Evolutionary conservation across 2,797 vertebrate genomes (phyloP).

Genomic region (Sus cebifrons): DNA sequence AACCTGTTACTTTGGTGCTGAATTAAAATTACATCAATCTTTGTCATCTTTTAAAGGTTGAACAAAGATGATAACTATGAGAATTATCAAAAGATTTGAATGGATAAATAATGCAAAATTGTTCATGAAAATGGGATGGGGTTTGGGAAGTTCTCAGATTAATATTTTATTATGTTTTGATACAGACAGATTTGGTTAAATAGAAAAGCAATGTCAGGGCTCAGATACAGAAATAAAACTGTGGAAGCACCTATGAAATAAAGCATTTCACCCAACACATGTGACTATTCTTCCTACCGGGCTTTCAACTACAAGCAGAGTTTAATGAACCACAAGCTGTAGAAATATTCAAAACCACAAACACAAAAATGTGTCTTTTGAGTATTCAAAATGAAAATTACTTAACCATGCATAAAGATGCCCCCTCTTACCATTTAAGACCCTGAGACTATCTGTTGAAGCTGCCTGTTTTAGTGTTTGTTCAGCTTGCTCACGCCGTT

Average conservation of each 20-base stretch:
- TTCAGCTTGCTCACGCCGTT: conserved; percentile 97
- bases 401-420: background rate
- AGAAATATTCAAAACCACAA: conserved; percentile 26
- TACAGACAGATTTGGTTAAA: conserved; percentile 68
- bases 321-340: conserved; percentile 60
- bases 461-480: conserved; percentile 98
- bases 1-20: conserved; percentile 89
- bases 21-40: conserved; percentile 91
- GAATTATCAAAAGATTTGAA: conserved; percentile 83
- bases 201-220: conserved; percentile 69
- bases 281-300: background rate
- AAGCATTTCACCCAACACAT: background rate
- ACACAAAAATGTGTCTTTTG: background rate
- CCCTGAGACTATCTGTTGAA: conserved; percentile 97
- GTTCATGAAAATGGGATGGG: conserved; percentile 74
- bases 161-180: conserved; percentile 80
- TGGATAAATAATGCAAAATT: conserved; percentile 85
- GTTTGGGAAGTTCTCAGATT: conserved; percentile 69
- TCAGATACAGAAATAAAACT: conserved; percentile 68
- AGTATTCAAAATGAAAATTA: background rate
- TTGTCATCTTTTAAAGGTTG: conserved; percentile 89
- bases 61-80: conserved; percentile 87
- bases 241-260: background rate
- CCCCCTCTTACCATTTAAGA: conserved; percentile 95
- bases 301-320: conserved; percentile 51